Percentiles rank a stretch among this genome's conserved stretches.
Conservation (phyloP, 2,113 vertebrate genomes). For the Cebus imitator region DNA sequence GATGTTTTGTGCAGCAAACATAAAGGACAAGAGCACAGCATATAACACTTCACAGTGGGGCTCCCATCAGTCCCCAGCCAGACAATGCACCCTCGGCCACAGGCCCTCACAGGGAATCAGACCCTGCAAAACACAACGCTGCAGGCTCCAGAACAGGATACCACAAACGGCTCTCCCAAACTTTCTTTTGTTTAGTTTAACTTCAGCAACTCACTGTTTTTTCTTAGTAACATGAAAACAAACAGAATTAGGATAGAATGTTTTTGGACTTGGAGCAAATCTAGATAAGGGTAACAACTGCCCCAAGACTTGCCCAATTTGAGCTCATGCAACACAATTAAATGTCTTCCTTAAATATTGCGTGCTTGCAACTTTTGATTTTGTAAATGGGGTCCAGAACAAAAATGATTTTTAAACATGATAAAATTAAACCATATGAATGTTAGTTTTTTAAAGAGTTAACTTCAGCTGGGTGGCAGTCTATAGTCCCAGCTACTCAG, state of each 20-base stretch:
- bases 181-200: not conserved
- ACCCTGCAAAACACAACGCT: accelerated
- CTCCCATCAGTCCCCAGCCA: not conserved
- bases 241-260: not conserved
- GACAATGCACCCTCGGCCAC: too few relatives aligned
- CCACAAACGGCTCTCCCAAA: accelerated
- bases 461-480: not conserved
- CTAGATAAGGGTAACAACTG: not conserved
- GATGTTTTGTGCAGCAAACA: too few relatives aligned
- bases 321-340: not conserved
- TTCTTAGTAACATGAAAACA: not conserved
- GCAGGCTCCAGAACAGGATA: accelerated
- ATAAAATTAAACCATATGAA: not conserved
- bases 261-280: not conserved
- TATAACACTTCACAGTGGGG: accelerated
- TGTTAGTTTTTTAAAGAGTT: not conserved
- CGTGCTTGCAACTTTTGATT: not conserved
- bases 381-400: not conserved
- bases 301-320: not conserved
- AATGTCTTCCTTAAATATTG: not conserved
- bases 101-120: too few relatives aligned
- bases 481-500: not conserved
- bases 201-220: not conserved
- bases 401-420: not conserved
- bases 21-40: not conserved